Evolutionary conservation across 2,888 invertebrate species (phyloP).

Genomic region (Cosmia pyralina): DNA sequence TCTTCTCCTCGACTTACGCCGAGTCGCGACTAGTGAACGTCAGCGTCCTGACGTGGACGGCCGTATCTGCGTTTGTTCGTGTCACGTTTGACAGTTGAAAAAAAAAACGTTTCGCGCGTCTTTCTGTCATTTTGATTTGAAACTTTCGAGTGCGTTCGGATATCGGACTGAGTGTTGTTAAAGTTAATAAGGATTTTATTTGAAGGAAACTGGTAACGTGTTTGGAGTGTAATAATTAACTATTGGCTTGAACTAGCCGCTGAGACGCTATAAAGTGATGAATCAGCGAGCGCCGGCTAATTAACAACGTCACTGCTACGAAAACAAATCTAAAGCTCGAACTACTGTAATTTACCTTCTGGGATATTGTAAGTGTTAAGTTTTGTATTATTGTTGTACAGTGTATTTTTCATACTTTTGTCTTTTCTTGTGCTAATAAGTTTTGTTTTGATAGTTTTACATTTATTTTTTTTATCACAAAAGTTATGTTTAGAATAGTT

Average conservation of each 20-base stretch:
- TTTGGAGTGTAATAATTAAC: constrained; percentile 82
- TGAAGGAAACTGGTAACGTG: constrained; percentile 71
- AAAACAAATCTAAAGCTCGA: constrained; percentile 85
- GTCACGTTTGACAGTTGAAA: constrained; percentile 82
- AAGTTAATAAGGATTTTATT: constrained; percentile 65
- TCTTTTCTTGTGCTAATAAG: constrained; percentile 19
- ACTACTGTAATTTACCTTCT: constrained; percentile 73
- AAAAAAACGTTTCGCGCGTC: constrained; percentile 88
- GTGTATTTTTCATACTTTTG: constrained; percentile 18
- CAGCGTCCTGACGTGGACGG: constrained; percentile 88
- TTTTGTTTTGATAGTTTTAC: constrained; percentile 39
- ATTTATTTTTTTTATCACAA: background rate
- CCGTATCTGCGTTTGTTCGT: constrained; percentile 79
- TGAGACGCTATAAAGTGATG: constrained; percentile 89
- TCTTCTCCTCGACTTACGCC: constrained; percentile 89
- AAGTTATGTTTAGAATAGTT: background rate
- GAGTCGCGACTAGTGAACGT: constrained; percentile 89
- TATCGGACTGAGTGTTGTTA: constrained; percentile 76
- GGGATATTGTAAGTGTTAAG: constrained; percentile 83
- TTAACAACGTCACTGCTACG: constrained; percentile 86
- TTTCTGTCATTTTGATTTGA: constrained; percentile 79
- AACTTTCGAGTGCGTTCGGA: constrained; percentile 83
- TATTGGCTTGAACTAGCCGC: constrained; percentile 83
- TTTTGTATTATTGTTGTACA: constrained; percentile 34
- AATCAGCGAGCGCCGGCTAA: constrained; percentile 89